A percentile compares a stretch with the other conserved stretches of the same genome.
phyloP scores from a whole-genome alignment of 1,140 invertebrate species.

The Temnothorax nylanderi region DNA sequence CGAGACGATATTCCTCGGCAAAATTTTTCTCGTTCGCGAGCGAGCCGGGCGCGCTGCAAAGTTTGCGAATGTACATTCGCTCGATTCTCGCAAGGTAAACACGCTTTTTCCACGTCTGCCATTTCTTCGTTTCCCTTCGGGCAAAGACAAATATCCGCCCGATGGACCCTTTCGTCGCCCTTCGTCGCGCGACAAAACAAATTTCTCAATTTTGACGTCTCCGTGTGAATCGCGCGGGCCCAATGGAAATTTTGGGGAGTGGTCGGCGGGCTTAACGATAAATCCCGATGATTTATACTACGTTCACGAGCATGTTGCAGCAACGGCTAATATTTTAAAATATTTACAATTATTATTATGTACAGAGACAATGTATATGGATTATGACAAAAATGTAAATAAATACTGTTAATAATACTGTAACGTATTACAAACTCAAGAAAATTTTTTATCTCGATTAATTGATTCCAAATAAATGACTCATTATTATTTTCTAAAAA shows the following conservation, averaged over 20 bases:
- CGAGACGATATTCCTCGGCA: background rate
- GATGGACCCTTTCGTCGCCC: conserved; percentile 26
- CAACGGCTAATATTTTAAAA: background rate
- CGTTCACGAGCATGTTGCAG: background rate
- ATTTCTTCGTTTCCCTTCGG: background rate
- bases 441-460: background rate
- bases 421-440: background rate
- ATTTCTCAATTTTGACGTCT: conserved; percentile 60
- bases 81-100: conserved; percentile 46
- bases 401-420: background rate
- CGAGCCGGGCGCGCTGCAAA: background rate
- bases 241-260: background rate
- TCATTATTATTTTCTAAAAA: background rate
- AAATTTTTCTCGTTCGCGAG: conserved; percentile 7
- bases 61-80: conserved; percentile 60
- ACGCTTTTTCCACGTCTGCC: conserved; percentile 46
- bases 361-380: background rate
- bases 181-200: conserved; percentile 38
- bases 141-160: conserved; percentile 42
- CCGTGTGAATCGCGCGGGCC: background rate
- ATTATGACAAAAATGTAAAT: background rate
- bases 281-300: conserved; percentile 1
- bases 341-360: background rate
- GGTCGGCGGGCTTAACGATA: background rate
- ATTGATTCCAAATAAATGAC: background rate